Evolutionary conservation across 2,888 invertebrate species (phyloP), one percentile per base, ranked within the genome.

Genomic region (Drosophila villosipedis): DNA sequence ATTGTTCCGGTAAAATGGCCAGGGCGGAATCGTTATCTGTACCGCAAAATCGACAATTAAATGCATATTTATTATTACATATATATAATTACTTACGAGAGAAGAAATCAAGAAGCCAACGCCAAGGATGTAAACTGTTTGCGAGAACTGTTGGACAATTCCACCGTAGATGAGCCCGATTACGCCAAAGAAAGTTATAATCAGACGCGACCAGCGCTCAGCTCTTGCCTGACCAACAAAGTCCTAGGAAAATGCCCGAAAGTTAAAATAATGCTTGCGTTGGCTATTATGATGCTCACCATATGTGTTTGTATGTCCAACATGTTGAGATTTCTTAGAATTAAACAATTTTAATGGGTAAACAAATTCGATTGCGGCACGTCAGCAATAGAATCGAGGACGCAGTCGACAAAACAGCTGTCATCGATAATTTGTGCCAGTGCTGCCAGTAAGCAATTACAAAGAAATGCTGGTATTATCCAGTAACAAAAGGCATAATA

Each of bases 151-250:
- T 92, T 99, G 98, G 80, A 98, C 97, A 59, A 97, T 95, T 89
- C 97, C 98, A 47, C 99, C 99, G 97, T 98, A 98, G 64, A 97
- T 94, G 66, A 99, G 95, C 12, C 99, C 99, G 63, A 98, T 97
- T 77, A 96, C 97, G 73, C 98, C 98, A 94, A 98, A 98, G 53
- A 98, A 92, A 14, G 97, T 96, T 72, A 99, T 97, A 64, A 99
- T 98, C 19, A 97, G 96, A 91, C 98, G 95, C 54, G 98, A 98
- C 65, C 97, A 94, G 91, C 96, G 97, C 93, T 99, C 99, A 1
- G 98, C 98, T 92, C 96, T 96, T 19, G 96, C 96, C 94, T 98
- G 98, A 0, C 98, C 98, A 73, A 97, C 97, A 93, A 96, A 98
- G 92, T 98, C 98, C 97, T 96, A 73, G 39, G 3, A 49, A 43